Conservation (phyloP, 2,113 vertebrate species). For the Haplotaxodon microlepis region DNA sequence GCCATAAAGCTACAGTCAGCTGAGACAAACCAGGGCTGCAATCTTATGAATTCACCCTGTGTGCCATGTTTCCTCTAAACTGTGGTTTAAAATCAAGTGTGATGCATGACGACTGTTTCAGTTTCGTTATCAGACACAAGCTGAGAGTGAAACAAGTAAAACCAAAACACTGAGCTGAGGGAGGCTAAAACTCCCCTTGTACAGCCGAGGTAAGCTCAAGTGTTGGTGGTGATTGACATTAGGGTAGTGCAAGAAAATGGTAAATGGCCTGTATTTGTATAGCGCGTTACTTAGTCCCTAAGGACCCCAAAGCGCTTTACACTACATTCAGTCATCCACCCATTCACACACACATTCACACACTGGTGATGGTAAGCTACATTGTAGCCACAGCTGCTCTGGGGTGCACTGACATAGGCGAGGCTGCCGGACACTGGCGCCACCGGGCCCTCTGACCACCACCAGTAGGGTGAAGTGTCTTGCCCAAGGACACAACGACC, state of each 20-base stretch:
- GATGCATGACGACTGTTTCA: neutral
- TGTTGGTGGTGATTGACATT: neutral
- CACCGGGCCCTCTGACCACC: neutral
- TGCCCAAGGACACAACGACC: neutral
- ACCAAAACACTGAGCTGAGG: neutral
- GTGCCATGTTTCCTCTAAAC: neutral
- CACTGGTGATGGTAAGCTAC: neutral
- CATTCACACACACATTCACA: neutral
- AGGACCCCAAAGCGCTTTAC: neutral
- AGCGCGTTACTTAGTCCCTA: neutral
- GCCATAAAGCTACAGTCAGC: neutral
- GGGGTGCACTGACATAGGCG: accelerated
- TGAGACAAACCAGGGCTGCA: neutral
- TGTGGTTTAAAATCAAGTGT: neutral
- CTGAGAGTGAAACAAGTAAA: neutral
- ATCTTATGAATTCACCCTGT: neutral
- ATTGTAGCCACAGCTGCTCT: neutral
- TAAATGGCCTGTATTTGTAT: neutral
- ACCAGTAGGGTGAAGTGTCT: neutral
- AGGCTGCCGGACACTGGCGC: neutral
- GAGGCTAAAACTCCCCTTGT: neutral
- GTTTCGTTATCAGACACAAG: neutral
- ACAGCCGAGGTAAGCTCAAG: neutral
- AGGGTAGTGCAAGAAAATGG: neutral
- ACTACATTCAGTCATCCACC: neutral